Evolutionary conservation across 2,888 invertebrate species (phyloP).

Genomic region (Tachystola acroxantha): DNA sequence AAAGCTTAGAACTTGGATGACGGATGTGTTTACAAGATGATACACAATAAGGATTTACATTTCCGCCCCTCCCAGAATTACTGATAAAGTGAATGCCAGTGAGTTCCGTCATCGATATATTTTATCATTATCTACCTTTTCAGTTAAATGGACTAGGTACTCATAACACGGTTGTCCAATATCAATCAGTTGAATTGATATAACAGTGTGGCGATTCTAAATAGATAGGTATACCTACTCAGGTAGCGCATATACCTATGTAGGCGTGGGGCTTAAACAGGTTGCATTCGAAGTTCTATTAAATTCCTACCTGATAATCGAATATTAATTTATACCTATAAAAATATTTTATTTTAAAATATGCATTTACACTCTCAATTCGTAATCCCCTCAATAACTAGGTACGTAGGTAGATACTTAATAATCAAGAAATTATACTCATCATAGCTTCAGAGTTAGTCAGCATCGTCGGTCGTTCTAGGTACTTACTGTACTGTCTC

Average conservation of each 20-base stretch:
- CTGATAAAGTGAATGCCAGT: slow-evolving; percentile 39
- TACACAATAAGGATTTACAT: not conserved
- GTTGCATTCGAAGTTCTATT: not conserved
- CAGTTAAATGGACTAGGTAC: not conserved
- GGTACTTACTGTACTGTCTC: no score
- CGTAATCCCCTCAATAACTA: no score
- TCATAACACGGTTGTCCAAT: not conserved
- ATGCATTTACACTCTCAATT: no score
- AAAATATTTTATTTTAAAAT: no score
- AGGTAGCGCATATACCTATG: not conserved
- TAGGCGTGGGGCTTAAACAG: slow-evolving; percentile 1
- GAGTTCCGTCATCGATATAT: slow-evolving; percentile 42
- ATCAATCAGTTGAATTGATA: slow-evolving; percentile 7
- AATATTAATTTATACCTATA: no score
- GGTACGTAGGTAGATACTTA: no score
- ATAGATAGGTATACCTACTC: no score
- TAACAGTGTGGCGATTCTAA: not conserved
- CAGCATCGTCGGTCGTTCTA: no score
- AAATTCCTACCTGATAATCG: no score
- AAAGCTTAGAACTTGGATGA: no score
- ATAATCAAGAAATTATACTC: no score
- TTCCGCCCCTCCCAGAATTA: slow-evolving; percentile 18
- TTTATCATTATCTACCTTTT: slow-evolving; percentile 23
- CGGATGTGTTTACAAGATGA: slow-evolving; percentile 1
- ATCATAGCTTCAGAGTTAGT: no score